Conservation (phyloP, 1,140 invertebrate genomes). For the Diorhabda sublineata region DNA sequence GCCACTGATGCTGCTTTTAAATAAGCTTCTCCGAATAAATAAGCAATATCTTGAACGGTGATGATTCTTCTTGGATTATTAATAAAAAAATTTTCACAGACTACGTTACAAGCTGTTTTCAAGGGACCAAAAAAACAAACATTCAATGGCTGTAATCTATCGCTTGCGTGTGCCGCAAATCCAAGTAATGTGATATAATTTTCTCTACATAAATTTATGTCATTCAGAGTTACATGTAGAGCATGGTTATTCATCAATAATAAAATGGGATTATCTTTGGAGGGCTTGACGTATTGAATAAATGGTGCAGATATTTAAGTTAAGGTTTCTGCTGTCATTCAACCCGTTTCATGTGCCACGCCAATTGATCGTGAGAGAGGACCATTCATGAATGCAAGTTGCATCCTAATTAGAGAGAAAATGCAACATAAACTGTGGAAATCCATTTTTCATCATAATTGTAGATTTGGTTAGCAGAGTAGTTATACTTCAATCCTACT, state of each 20-base stretch:
- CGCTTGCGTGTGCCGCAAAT: constrained; percentile 44
- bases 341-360: constrained; percentile 38
- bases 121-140: constrained; percentile 31
- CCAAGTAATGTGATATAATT: constrained; percentile 10
- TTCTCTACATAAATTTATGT: constrained; percentile 37
- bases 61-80: neutral
- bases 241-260: constrained; percentile 48
- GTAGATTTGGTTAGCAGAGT: constrained; percentile 1
- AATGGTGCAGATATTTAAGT: constrained; percentile 25
- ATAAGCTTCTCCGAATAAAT: too few species aligned
- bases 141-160: constrained; percentile 16
- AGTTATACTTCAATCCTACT: constrained; percentile 1
- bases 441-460: neutral
- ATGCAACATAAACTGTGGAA: neutral
- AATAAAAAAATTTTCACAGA: constrained; percentile 8
- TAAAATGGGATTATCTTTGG: constrained; percentile 40
- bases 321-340: constrained; percentile 40
- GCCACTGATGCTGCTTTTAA: too few species aligned
- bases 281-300: neutral
- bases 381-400: constrained; percentile 30
- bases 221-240: constrained; percentile 35
- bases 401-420: constrained; percentile 40
- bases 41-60: neutral
- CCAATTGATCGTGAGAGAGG: constrained; percentile 46
- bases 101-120: constrained; percentile 15